These are phyloP conservation scores for Zeus faber DNA, from an alignment of 2,113 vertebrate genomes.

Conservation along the genomic window DNA sequence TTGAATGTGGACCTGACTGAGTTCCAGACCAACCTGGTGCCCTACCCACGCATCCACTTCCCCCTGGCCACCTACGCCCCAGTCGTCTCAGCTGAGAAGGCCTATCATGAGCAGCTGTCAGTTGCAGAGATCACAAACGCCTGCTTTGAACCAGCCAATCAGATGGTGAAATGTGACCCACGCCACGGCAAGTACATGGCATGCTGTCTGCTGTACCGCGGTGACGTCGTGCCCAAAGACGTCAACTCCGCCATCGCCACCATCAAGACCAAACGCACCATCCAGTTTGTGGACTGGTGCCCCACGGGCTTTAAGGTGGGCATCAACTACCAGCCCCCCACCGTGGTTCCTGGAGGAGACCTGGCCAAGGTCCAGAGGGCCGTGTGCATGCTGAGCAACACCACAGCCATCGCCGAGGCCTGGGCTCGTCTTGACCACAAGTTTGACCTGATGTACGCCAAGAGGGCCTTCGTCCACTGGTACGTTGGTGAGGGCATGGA, in stretches of 20 bases:
- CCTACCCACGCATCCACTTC: slow-evolving; percentile 81
- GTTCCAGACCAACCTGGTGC: slow-evolving; percentile 77
- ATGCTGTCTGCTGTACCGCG: slow-evolving; percentile 81
- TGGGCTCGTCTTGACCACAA: slow-evolving; percentile 86
- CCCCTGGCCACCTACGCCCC: slow-evolving; percentile 83
- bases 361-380: slow-evolving; percentile 82
- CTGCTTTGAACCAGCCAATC: slow-evolving; percentile 84
- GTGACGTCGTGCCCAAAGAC: slow-evolving; percentile 83
- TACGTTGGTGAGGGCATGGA: slow-evolving; percentile 89
- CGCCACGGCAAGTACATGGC: slow-evolving; percentile 86
- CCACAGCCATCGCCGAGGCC: slow-evolving; percentile 82
- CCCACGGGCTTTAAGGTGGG: slow-evolving; percentile 75
- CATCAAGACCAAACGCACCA: slow-evolving; percentile 81
- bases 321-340: slow-evolving; percentile 83
- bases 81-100: slow-evolving; percentile 84
- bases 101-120: slow-evolving; percentile 80
- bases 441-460: slow-evolving; percentile 87
- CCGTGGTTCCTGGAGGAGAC: slow-evolving; percentile 82
- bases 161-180: slow-evolving; percentile 84
- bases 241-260: slow-evolving; percentile 83
- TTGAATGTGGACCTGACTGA: slow-evolving; percentile 79
- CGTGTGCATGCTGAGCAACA: slow-evolving; percentile 87
- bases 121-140: slow-evolving; percentile 81
- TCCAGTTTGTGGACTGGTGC: slow-evolving; percentile 74
- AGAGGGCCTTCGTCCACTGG: slow-evolving; percentile 86